Evolutionary conservation across 2,113 vertebrate species (phyloP), one percentile per base, ranked within the genome.

Genomic region (Cyprinus carpio): DNA sequence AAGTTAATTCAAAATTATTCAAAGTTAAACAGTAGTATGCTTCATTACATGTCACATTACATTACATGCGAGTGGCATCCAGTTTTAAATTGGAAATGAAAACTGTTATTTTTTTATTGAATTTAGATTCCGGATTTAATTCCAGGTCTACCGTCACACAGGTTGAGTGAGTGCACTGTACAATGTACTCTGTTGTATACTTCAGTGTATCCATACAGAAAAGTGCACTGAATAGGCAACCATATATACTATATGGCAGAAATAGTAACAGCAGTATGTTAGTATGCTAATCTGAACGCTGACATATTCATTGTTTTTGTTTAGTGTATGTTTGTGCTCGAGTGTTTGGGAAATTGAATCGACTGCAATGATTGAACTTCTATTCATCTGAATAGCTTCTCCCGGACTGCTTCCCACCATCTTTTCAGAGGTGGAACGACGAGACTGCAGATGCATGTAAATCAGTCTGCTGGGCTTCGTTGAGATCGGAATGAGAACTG

Each of bases 351-450:
- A 81, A 82, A 78, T 84, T 77, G 69, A 81, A 88, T 86, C 56
- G 54, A 84, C 83, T 81, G 83, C 75, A 80, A 87, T 67, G 69
- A 84, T 81, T 81, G 76, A 80, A 72, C 87, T 83, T 82, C 56
- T 83, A 81, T 87, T 86, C 69, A 78, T 89, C 49, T 77, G 74
- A 87, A 88, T 83, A 43, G 81, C 75, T 34, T 85, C 15, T 51
- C 51, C 40, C 62, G 31, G 34, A 84, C 79, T 74, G 62, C 76
- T 60, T 20, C 29, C 12, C 25, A 15, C 51, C 49, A 29, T 60
- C 18, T 43, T 40, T 37, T 85, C 43, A 74, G 20, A 54, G 7
- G 31, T 74, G 67, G 12, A 82, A 74, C 49, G 27, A 27, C 51
- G 29, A 37, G 31, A 27, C 51, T 80, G 82, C 51, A 20, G 84